A percentile compares a stretch with the other conserved stretches of the same genome.
phyloP scores from a whole-genome alignment of 53 echinoderm and acorn worm species.

The Glandiceps talaboti region DNA sequence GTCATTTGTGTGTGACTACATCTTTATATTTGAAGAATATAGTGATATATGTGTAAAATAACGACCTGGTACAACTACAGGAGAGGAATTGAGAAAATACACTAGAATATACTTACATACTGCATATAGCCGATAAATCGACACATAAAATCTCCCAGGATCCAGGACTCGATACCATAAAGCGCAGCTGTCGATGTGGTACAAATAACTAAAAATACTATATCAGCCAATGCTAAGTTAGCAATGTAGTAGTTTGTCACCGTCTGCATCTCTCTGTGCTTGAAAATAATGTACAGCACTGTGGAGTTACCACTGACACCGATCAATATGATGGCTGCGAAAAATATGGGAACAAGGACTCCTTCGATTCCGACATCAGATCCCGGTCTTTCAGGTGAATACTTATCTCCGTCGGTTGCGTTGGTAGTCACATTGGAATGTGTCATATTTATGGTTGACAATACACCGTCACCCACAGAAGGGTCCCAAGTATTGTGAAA shows the following conservation, averaged over 20 bases:
- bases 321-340: slow-evolving; percentile 45
- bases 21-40: no score
- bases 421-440: slow-evolving; percentile 6
- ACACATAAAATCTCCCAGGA: slow-evolving; percentile 51
- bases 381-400: slow-evolving; percentile 3
- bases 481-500: no score
- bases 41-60: no score
- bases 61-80: no score
- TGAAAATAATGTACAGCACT: slow-evolving; percentile 59
- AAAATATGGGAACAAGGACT: slow-evolving; percentile 17
- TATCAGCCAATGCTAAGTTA: slow-evolving; percentile 69
- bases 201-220: slow-evolving; percentile 59
- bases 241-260: slow-evolving; percentile 92
- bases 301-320: slow-evolving; percentile 75
- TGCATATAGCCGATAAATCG: slow-evolving; percentile 47
- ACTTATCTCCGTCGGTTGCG: not conserved
- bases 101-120: slow-evolving; percentile 41
- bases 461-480: not conserved
- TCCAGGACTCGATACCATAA: slow-evolving; percentile 26
- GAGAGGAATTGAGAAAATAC: no score
- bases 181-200: slow-evolving; percentile 51
- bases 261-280: slow-evolving; percentile 77
- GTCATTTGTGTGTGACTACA: no score
- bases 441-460: slow-evolving; percentile 16
- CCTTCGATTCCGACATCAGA: not conserved